phyloP scores from a whole-genome alignment of 2,888 invertebrate genomes.

The Luperina testacea region DNA sequence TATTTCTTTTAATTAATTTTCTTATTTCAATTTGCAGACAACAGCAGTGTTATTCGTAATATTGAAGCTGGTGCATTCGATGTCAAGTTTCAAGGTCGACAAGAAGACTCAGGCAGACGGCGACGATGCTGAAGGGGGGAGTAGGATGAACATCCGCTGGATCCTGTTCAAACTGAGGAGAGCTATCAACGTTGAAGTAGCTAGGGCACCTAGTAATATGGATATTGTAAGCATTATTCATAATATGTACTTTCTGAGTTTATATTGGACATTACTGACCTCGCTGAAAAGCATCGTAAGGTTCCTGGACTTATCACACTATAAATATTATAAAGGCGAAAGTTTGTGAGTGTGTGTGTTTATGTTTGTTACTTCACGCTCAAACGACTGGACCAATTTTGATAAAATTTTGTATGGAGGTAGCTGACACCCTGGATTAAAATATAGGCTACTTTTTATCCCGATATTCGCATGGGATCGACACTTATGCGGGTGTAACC shows the following conservation, averaged over 20 bases:
- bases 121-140: slow-evolving; percentile 78
- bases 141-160: slow-evolving; percentile 93
- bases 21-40: slow-evolving; percentile 80
- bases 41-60: slow-evolving; percentile 84
- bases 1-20: no score
- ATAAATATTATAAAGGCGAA: no score
- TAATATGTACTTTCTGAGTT: not conserved
- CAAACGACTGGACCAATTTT: no score
- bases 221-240: slow-evolving; percentile 91
- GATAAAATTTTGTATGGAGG: no score
- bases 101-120: slow-evolving; percentile 74
- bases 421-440: no score
- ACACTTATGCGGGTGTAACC: no score
- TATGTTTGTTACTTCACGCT: no score
- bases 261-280: not conserved
- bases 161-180: slow-evolving; percentile 93
- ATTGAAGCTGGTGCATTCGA: slow-evolving; percentile 89
- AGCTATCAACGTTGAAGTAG: slow-evolving; percentile 94
- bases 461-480: no score
- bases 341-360: no score
- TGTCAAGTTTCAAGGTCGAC: slow-evolving; percentile 75
- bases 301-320: no score
- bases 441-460: no score
- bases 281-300: not conserved
- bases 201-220: slow-evolving; percentile 92